phyloP scores from a whole-genome alignment of 2,113 vertebrate species.

The Myotis lucifugus region DNA sequence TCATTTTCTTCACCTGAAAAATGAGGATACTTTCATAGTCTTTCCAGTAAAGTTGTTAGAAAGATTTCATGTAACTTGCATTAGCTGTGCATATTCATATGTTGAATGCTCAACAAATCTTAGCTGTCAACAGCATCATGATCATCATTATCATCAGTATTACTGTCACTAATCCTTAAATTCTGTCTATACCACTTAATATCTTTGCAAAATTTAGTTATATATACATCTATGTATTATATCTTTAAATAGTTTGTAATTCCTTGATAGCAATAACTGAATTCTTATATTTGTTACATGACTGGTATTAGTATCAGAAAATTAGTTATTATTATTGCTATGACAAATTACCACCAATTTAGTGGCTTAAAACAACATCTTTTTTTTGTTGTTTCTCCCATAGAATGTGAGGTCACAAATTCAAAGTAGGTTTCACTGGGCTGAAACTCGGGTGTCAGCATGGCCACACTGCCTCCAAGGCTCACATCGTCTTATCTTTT shows the following conservation, averaged over 20 bases:
- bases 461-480: too few relatives aligned
- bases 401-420: too few relatives aligned
- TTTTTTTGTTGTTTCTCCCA: background rate
- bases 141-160: background rate
- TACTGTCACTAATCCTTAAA: background rate
- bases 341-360: background rate
- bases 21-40: background rate
- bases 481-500: too few relatives aligned
- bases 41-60: background rate
- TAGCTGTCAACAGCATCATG: background rate
- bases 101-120: background rate
- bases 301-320: background rate
- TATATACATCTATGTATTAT: background rate
- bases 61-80: background rate
- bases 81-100: background rate
- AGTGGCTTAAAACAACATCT: background rate
- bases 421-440: too few relatives aligned
- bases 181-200: background rate
- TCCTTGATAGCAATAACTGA: background rate
- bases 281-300: background rate
- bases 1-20: background rate
- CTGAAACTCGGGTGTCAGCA: too few relatives aligned
- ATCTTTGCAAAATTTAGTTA: background rate
- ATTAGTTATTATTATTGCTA: background rate
- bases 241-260: background rate